Evolutionary conservation across 2,113 vertebrate genomes (phyloP).

Genomic region (human (Homo sapiens)): GRCh38 chr5:133741501-133742000

Average conservation of each 20-base stretch:
- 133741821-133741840: too few species aligned
- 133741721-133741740: neutral
- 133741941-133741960: neutral
- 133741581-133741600: rapidly evolving
- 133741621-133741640: neutral
- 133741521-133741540: neutral
- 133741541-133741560: neutral
- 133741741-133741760: neutral
- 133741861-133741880: neutral
- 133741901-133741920: neutral
- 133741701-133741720: neutral
- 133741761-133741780: neutral
- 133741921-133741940: neutral
- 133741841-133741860: neutral
- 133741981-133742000: too few species aligned
- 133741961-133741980: neutral
- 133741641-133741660: neutral
- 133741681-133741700: neutral
- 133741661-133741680: neutral
- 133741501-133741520: neutral
- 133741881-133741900: neutral
- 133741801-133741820: neutral
- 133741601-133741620: rapidly evolving
- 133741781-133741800: neutral
- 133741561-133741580: neutral